Evolutionary conservation across 2,797 vertebrate genomes (phyloP), one percentile per base, ranked within the genome.

Genomic region (Acrossocheilus wenchowensis): DNA sequence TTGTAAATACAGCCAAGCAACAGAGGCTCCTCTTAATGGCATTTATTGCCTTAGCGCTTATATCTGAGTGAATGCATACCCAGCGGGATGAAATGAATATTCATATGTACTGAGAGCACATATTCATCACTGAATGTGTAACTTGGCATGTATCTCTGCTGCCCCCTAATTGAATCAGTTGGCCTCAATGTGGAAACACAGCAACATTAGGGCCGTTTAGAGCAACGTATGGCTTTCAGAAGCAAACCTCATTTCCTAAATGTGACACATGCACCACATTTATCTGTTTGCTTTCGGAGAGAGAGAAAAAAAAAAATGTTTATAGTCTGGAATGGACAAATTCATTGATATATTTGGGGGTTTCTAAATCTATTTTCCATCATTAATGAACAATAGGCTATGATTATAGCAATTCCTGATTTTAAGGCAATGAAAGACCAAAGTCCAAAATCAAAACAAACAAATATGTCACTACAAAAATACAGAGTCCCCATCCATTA

Each of bases 21-120:
- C 68, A 86, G 39, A 85, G 66, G 68, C 52, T 60, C 41, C 66
- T 12, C 43, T 60, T 83, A 81, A 86, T 86, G 75, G 36, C 80
- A 85, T 79, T 85, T 85, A 85, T 71, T 86, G 84, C 84, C 62
- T 39, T 90, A 88, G 69, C 21, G 54, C 48, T 81, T 92, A 90
- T 87, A 87, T 81, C 79, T 83, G 74, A 50, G 82, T 84, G 85
- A 89, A 90, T 89, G 86, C 90, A 90, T 82, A 90, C 88, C 91
- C 89, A 82, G 87, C 9, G 83, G 92, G 90, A 86, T 78, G 30
- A 88, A 83, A 92, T 94, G 88, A 94, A 94, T 94, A 94, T 94
- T 91, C 89, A 94, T 93, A 86, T 48, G 7, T 39, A 88, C 84
- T 88, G 71, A 66, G 89, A 89, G 88, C 90, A 82, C 86, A 88